Conservation (phyloP, 2,888 invertebrate genomes). For the Tetramorium bicarinatum region DNA sequence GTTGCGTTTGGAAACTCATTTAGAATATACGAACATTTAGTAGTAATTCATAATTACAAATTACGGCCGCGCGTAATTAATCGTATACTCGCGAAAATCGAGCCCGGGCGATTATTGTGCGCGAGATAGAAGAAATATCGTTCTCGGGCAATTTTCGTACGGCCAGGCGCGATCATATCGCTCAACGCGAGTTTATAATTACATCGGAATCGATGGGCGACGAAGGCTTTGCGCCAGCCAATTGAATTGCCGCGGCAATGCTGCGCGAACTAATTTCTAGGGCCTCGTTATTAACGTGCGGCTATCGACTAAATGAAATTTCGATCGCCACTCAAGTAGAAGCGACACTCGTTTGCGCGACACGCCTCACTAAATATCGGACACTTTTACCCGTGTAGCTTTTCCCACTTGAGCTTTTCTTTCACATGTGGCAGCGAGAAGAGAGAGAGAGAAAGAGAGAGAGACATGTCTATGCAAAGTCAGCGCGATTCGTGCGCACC, state of each 20-base stretch:
- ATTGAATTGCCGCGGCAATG: constrained; percentile 31
- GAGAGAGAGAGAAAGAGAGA: not conserved
- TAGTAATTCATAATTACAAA: not conserved
- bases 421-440: not conserved
- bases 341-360: not conserved
- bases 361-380: constrained; percentile 11
- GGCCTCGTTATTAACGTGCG: constrained; percentile 26
- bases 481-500: constrained; percentile 33
- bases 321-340: constrained; percentile 11
- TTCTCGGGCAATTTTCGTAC: constrained; percentile 27
- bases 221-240: constrained; percentile 40
- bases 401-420: not conserved
- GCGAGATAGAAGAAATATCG: constrained; percentile 26
- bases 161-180: constrained; percentile 2
- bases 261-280: constrained; percentile 33
- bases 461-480: not conserved
- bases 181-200: constrained; percentile 32
- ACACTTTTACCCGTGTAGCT: constrained; percentile 7
- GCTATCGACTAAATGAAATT: constrained; percentile 34
- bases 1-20: not conserved
- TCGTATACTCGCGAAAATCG: not conserved
- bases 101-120: not conserved
- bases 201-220: constrained; percentile 33
- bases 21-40: not conserved
- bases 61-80: not conserved